Conservation (phyloP, 2,113 vertebrate species). For the Leuciscus idus region DNA sequence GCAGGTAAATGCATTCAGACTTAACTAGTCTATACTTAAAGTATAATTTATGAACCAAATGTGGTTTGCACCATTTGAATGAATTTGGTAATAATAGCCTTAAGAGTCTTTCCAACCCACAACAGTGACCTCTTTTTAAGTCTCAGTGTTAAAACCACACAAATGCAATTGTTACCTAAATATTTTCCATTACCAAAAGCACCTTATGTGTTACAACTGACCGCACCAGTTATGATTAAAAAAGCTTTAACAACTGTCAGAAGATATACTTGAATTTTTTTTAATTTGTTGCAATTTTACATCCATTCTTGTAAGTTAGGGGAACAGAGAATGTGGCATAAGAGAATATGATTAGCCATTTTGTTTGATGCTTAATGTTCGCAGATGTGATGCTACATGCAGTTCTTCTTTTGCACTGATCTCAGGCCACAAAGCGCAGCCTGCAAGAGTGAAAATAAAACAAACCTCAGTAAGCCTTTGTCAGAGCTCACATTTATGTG, state of each 20-base stretch:
- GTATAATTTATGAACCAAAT: too few species aligned
- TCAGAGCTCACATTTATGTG: not conserved
- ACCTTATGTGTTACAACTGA: too few species aligned
- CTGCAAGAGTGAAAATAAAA: conserved; percentile 2
- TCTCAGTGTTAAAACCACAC: conserved; percentile 1
- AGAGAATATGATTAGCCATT: not conserved
- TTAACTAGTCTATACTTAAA: too few species aligned
- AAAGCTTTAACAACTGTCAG: not conserved
- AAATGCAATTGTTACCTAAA: not conserved
- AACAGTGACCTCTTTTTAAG: not conserved
- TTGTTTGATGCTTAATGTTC: not conserved
- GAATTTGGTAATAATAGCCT: not conserved
- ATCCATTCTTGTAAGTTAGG: not conserved
- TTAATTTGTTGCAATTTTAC: not conserved
- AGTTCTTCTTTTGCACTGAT: not conserved
- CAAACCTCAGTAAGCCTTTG: not conserved
- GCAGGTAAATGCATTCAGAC: too few species aligned
- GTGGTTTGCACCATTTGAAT: not conserved
- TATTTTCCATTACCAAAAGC: not conserved
- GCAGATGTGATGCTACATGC: not conserved
- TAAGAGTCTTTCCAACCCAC: not conserved
- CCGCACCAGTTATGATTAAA: not conserved
- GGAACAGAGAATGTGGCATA: not conserved
- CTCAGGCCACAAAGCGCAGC: not conserved
- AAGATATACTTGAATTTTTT: not conserved